phyloP scores from a whole-genome alignment of 2,888 invertebrate genomes.

The Argynnis bischoffii region DNA sequence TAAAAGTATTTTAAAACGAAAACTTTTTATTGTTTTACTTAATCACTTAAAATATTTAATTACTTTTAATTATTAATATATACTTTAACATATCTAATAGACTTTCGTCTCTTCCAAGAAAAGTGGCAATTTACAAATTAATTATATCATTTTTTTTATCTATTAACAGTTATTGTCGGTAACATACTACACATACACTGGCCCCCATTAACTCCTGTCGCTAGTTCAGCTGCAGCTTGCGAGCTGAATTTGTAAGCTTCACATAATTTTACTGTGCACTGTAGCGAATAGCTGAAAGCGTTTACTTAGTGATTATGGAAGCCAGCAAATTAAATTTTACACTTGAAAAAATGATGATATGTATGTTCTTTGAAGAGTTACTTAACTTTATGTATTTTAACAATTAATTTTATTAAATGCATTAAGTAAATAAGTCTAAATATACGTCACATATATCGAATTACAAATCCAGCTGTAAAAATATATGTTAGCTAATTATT shows the following conservation, averaged over 20 bases:
- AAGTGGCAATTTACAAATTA: background rate
- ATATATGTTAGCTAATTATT: too few relatives aligned
- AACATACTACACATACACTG: conserved; percentile 4
- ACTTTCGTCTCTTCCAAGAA: too few relatives aligned
- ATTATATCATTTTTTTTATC: background rate
- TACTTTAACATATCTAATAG: too few relatives aligned
- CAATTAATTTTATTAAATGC: background rate
- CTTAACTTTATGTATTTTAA: conserved; percentile 3
- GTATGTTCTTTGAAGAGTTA: conserved; percentile 9
- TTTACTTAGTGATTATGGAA: conserved; percentile 34
- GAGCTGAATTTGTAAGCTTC: conserved; percentile 46
- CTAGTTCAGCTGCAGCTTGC: conserved; percentile 46
- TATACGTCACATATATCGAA: too few relatives aligned
- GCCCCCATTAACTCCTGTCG: conserved; percentile 53
- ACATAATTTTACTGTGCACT: conserved; percentile 36
- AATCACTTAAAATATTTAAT: too few relatives aligned
- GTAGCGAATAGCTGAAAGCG: conserved; percentile 33
- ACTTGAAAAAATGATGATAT: conserved; percentile 9
- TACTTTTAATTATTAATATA: too few relatives aligned
- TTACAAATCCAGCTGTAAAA: too few relatives aligned
- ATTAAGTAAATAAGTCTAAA: too few relatives aligned
- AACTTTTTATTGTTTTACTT: too few relatives aligned
- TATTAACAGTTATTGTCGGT: background rate
- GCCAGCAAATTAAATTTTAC: conserved; percentile 29
- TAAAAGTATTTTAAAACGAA: too few relatives aligned